phyloP scores from a whole-genome alignment of 2,113 vertebrate species.

The Mionectes macconnelli region DNA sequence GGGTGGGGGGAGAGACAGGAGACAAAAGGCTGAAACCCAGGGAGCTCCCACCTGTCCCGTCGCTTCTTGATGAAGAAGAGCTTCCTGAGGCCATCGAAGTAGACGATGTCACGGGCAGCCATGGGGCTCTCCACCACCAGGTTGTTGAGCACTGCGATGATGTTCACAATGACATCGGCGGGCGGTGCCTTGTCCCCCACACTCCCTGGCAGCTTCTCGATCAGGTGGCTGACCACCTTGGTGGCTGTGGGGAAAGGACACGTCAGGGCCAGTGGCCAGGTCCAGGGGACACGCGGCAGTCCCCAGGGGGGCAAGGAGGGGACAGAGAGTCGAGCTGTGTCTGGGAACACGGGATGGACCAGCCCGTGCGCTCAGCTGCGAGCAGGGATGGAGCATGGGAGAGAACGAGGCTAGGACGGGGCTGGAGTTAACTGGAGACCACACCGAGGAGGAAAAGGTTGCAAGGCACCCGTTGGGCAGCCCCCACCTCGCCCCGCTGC shows the following conservation, averaged over 20 bases:
- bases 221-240: slow-evolving; percentile 86
- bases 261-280: neutral
- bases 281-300: accelerated
- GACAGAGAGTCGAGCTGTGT: neutral
- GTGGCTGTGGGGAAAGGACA: slow-evolving; percentile 75
- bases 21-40: neutral
- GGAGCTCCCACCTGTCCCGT: slow-evolving; percentile 80
- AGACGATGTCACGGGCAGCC: slow-evolving; percentile 88
- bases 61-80: slow-evolving; percentile 90
- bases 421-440: neutral
- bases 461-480: accelerated
- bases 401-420: neutral
- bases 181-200: slow-evolving; percentile 79
- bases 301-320: accelerated
- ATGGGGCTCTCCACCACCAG: slow-evolving; percentile 86
- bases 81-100: slow-evolving; percentile 90
- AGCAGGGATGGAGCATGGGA: neutral
- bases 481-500: too few species aligned
- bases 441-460: neutral
- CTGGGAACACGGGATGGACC: neutral
- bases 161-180: slow-evolving; percentile 85
- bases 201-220: slow-evolving; percentile 85
- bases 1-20: neutral
- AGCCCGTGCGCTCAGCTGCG: accelerated
- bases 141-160: slow-evolving; percentile 90